phyloP scores from a whole-genome alignment of 2,797 vertebrate species.

The Helicolenus hilgendorfi region DNA sequence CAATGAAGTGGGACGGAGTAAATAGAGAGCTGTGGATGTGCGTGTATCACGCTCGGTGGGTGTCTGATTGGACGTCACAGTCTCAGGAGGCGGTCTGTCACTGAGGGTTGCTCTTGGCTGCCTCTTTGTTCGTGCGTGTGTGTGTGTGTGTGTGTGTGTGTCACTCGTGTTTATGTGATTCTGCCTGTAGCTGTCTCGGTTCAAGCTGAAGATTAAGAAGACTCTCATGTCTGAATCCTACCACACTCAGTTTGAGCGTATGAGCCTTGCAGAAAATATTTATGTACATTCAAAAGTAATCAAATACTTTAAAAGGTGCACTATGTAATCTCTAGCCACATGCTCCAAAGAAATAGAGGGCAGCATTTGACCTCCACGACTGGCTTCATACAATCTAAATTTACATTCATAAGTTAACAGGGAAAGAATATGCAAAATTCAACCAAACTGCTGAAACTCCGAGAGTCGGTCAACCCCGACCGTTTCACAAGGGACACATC shows the following conservation, averaged over 20 bases:
- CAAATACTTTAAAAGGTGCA: no score
- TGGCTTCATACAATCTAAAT: no score
- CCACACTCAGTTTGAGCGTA: neutral
- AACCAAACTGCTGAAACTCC: no score
- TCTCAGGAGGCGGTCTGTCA: constrained; percentile 35
- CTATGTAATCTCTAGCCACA: no score
- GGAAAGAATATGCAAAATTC: no score
- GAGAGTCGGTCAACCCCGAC: no score
- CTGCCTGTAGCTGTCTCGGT: neutral
- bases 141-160: neutral
- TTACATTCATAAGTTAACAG: neutral
- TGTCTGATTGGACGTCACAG: constrained; percentile 52
- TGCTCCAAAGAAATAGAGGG: no score
- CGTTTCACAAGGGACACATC: no score
- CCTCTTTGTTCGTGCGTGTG: neutral
- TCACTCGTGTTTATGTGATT: neutral
- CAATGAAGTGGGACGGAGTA: constrained; percentile 26
- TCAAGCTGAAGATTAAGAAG: neutral
- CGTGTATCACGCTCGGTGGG: constrained; percentile 8
- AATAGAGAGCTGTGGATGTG: constrained; percentile 10
- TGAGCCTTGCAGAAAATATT: neutral
- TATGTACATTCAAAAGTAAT: neutral
- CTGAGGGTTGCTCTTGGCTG: neutral
- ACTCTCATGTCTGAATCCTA: neutral
- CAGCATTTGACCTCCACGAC: no score